Conservation (phyloP, 2,888 invertebrate genomes). For the Acheta domesticus region DNA sequence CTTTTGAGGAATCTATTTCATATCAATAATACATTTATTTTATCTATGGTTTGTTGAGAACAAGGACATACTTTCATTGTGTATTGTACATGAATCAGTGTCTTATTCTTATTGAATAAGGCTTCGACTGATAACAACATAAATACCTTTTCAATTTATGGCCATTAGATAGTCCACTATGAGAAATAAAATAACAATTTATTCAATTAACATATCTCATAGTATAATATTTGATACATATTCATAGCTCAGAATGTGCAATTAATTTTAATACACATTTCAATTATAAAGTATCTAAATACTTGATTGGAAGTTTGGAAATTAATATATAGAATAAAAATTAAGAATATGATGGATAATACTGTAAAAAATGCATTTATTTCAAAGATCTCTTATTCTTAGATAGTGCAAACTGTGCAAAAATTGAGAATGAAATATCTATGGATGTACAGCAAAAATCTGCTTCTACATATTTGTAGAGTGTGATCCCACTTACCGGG, state of each 20-base stretch:
- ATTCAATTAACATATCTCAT: background rate
- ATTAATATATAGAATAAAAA: background rate
- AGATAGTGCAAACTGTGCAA: too few species aligned
- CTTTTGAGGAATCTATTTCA: too few species aligned
- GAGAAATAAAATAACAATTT: background rate
- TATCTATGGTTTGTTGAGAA: too few species aligned
- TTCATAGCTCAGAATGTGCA: background rate
- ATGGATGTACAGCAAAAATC: background rate
- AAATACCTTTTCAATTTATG: background rate
- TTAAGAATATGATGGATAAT: background rate
- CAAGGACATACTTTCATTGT: too few species aligned
- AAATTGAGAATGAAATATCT: background rate
- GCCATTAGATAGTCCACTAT: background rate
- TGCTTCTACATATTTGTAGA: slow-evolving; percentile 25
- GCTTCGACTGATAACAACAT: background rate
- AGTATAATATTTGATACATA: background rate
- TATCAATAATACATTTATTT: too few species aligned
- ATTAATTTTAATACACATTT: background rate
- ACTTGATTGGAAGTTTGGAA: background rate
- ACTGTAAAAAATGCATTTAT: background rate
- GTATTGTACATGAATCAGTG: too few species aligned
- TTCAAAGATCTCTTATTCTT: background rate
- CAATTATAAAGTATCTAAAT: background rate
- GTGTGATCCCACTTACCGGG: slow-evolving; percentile 55
- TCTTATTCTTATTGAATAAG: too few species aligned